Evolutionary conservation across 2,888 invertebrate species (phyloP).

Genomic region (Cephus spinipes): DNA sequence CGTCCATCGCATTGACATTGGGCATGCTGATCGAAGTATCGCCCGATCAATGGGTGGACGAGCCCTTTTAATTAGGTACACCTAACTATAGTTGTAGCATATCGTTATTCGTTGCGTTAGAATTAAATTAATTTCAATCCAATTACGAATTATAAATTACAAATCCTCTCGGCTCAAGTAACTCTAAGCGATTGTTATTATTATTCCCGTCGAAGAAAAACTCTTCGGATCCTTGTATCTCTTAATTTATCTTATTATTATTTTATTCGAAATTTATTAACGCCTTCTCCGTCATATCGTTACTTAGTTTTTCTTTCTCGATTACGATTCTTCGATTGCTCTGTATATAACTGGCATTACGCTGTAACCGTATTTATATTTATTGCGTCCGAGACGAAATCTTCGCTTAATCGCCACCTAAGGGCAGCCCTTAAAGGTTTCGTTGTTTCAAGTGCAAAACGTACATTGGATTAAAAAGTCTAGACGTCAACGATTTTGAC

Average conservation of each 20-base stretch:
- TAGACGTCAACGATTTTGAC: not conserved
- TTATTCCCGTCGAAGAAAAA: too few relatives aligned
- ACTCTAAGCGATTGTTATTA: not conserved
- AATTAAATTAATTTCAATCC: not conserved
- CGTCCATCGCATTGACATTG: too few relatives aligned
- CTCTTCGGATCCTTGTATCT: too few relatives aligned
- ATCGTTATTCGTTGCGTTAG: not conserved
- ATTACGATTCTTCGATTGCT: not conserved
- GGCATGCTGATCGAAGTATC: not conserved
- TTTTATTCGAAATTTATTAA: constrained; percentile 5
- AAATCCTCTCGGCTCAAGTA: not conserved
- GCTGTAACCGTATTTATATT: not conserved
- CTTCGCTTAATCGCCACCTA: not conserved
- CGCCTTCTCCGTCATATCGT: not conserved
- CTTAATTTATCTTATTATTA: not conserved
- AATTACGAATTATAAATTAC: not conserved
- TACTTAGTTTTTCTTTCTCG: not conserved
- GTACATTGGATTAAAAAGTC: not conserved
- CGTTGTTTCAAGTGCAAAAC: not conserved
- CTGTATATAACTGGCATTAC: not conserved
- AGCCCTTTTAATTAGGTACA: not conserved
- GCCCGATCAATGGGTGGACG: not conserved
- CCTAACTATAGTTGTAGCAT: not conserved
- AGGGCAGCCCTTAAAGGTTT: not conserved
- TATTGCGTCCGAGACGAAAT: not conserved